Conservation (phyloP, 2,888 invertebrate species). For the Phyto melanocephala region DNA sequence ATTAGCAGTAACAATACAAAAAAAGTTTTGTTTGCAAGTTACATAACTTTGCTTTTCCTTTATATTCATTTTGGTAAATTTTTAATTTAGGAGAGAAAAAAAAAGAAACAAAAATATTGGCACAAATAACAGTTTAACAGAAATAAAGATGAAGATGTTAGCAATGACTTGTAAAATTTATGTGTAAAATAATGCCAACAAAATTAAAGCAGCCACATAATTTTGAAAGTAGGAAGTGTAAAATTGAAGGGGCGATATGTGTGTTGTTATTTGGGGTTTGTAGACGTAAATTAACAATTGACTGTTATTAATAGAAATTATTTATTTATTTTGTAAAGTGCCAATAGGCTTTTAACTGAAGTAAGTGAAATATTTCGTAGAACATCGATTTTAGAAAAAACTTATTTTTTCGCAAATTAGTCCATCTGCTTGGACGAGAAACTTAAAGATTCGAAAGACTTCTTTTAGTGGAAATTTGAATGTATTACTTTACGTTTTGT, state of each 20-base stretch:
- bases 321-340: not conserved
- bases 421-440: too few relatives aligned
- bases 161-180: not conserved
- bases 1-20: slow-evolving; percentile 30
- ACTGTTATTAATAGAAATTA: not conserved
- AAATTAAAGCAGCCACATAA: not conserved
- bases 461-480: too few relatives aligned
- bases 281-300: slow-evolving; percentile 3
- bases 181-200: not conserved
- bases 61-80: not conserved
- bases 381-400: too few relatives aligned
- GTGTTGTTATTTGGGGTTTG: not conserved
- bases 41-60: not conserved
- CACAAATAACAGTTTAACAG: slow-evolving; percentile 27
- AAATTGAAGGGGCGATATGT: not conserved
- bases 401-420: too few relatives aligned
- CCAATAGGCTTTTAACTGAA: too few relatives aligned
- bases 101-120: slow-evolving; percentile 9
- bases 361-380: too few relatives aligned
- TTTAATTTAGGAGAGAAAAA: not conserved
- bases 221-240: slow-evolving; percentile 54
- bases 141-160: slow-evolving; percentile 16
- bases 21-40: slow-evolving; percentile 6
- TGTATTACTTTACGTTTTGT: too few relatives aligned
- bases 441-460: too few relatives aligned